phyloP scores from a whole-genome alignment of 2,113 vertebrate species.

The Aptenodytes forsteri region DNA sequence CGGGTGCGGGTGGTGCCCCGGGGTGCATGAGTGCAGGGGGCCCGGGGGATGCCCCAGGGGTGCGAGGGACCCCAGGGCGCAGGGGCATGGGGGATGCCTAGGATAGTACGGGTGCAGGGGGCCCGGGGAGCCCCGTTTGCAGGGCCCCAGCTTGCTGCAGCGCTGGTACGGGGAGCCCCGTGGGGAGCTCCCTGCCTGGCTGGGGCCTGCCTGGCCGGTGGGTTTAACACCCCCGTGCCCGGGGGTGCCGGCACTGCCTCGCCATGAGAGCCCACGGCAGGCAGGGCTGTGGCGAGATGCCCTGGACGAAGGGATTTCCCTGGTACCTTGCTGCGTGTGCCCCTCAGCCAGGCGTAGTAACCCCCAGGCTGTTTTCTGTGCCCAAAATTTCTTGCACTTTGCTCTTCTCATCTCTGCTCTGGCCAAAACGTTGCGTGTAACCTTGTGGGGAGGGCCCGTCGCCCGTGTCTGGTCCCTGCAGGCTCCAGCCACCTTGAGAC shows the following conservation, averaged over 20 bases:
- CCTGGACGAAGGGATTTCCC: accelerated
- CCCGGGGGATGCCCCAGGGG: too few relatives aligned
- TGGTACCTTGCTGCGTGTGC: accelerated
- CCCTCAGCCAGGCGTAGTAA: accelerated
- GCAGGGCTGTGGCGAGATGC: background rate
- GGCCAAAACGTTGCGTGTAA: background rate
- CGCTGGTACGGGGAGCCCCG: background rate
- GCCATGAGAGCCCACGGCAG: background rate
- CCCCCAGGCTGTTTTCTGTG: background rate
- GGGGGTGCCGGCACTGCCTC: background rate
- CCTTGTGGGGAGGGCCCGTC: background rate
- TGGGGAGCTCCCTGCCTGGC: background rate
- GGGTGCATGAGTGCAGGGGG: background rate
- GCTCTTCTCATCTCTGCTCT: background rate
- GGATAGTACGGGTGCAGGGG: background rate
- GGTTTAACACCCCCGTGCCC: accelerated
- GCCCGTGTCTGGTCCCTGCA: accelerated
- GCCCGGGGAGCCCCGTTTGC: background rate
- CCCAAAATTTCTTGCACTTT: background rate
- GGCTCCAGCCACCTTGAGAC: background rate
- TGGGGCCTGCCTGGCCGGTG: background rate
- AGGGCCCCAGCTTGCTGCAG: background rate
- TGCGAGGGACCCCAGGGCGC: background rate
- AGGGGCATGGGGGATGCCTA: accelerated
- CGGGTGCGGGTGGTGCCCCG: background rate